Evolutionary conservation across 2,797 vertebrate genomes (phyloP).

Genomic region (Neosilurus mollespiculum): DNA sequence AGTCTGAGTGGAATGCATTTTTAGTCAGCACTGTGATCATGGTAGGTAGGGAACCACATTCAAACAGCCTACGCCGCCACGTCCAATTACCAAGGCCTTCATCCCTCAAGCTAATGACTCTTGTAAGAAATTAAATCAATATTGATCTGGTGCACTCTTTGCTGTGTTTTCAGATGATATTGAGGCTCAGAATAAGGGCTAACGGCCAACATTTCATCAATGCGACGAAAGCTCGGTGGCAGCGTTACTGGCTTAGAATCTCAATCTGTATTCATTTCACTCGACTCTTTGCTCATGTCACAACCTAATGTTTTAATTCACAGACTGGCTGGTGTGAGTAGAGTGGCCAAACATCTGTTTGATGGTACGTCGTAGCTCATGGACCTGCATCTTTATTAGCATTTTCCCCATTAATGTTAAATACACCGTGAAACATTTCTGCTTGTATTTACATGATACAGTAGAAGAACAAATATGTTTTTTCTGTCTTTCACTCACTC

Average conservation of each 20-base stretch:
- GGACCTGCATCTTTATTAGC: conserved; percentile 28
- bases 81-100: conserved; percentile 52
- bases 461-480: not conserved
- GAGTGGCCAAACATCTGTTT: conserved; percentile 20
- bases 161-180: conserved; percentile 52
- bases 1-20: conserved; percentile 18
- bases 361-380: conserved; percentile 9
- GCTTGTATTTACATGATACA: not conserved
- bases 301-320: conserved; percentile 25
- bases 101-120: conserved; percentile 56
- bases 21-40: conserved; percentile 18
- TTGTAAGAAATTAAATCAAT: conserved; percentile 58
- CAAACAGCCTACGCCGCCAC: conserved; percentile 41
- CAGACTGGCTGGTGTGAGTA: conserved; percentile 23
- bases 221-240: conserved; percentile 39
- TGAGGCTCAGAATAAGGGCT: conserved; percentile 51
- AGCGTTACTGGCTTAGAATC: conserved; percentile 29
- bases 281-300: conserved; percentile 30
- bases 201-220: conserved; percentile 45
- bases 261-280: conserved; percentile 40
- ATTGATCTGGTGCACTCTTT: conserved; percentile 54
- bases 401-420: not conserved
- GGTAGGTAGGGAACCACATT: conserved; percentile 21
- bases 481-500: not conserved
- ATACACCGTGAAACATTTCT: not conserved